Evolutionary conservation across 2,888 invertebrate genomes (phyloP).

Genomic region (Sericinus montela): DNA sequence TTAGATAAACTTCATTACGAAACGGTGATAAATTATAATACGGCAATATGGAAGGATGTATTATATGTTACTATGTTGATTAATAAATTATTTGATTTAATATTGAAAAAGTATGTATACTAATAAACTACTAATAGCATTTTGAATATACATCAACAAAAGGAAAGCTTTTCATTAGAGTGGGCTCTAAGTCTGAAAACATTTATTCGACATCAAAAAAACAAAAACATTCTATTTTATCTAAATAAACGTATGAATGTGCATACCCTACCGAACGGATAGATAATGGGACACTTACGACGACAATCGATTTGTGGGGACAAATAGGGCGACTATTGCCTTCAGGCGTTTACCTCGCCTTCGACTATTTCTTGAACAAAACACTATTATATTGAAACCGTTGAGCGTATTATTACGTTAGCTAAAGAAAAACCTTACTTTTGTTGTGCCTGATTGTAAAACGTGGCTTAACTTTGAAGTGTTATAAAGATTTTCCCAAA

Average conservation of each 20-base stretch:
- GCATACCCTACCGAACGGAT: constrained; percentile 12
- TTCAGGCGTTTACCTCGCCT: constrained; percentile 19
- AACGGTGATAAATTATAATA: too few species aligned
- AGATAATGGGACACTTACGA: constrained; percentile 30
- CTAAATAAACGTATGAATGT: constrained; percentile 1
- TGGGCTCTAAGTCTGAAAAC: too few species aligned
- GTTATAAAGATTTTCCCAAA: neutral
- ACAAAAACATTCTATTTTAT: too few species aligned
- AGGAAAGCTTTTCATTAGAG: too few species aligned
- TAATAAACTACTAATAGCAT: too few species aligned
- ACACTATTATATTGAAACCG: constrained; percentile 13
- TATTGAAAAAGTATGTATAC: too few species aligned
- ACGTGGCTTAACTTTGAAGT: constrained; percentile 1
- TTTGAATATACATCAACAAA: too few species aligned
- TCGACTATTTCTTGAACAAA: constrained; percentile 14
- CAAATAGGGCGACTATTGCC: constrained; percentile 35
- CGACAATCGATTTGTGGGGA: constrained; percentile 35
- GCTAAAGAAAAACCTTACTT: constrained; percentile 2
- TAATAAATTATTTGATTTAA: too few species aligned
- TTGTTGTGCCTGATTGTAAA: constrained; percentile 13
- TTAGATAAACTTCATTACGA: too few species aligned
- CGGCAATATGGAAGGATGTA: too few species aligned
- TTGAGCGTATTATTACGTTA: constrained; percentile 12
- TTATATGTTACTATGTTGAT: too few species aligned
- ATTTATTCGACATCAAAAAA: too few species aligned